Evolutionary conservation across 2,113 vertebrate genomes (phyloP).

Genomic region (Halichoerus grypus): DNA sequence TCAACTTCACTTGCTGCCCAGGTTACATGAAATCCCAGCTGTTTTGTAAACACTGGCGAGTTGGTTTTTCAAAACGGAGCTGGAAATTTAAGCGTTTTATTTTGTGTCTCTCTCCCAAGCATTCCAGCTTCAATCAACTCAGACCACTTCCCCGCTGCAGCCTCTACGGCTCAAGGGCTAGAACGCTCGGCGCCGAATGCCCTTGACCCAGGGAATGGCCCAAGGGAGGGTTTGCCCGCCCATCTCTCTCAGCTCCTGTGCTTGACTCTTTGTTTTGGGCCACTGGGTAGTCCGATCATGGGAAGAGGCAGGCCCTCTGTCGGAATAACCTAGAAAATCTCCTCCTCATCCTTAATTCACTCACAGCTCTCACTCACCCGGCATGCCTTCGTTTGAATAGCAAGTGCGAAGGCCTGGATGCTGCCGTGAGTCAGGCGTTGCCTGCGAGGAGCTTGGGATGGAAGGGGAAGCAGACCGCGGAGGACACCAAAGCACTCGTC

Average conservation of each 20-base stretch:
- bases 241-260: rapidly evolving
- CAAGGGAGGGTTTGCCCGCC: neutral
- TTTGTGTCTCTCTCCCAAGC: neutral
- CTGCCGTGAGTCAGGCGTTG: neutral
- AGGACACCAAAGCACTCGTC: neutral
- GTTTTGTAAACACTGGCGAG: conserved; percentile 33
- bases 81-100: neutral
- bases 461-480: neutral
- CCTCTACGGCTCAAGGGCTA: neutral
- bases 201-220: neutral
- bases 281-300: too few species aligned
- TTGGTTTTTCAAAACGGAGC: conserved; percentile 9
- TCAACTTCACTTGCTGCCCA: neutral
- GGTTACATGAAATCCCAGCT: neutral
- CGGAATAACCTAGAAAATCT: too few species aligned
- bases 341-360: neutral
- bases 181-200: neutral
- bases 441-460: neutral
- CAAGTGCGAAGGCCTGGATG: neutral
- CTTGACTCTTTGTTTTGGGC: neutral
- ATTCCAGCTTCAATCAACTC: neutral
- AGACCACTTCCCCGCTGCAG: neutral
- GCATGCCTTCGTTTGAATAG: neutral
- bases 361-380: neutral
- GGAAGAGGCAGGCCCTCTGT: neutral